phyloP scores from a whole-genome alignment of 2,797 vertebrate species.

The Eremophila alpestris region DNA sequence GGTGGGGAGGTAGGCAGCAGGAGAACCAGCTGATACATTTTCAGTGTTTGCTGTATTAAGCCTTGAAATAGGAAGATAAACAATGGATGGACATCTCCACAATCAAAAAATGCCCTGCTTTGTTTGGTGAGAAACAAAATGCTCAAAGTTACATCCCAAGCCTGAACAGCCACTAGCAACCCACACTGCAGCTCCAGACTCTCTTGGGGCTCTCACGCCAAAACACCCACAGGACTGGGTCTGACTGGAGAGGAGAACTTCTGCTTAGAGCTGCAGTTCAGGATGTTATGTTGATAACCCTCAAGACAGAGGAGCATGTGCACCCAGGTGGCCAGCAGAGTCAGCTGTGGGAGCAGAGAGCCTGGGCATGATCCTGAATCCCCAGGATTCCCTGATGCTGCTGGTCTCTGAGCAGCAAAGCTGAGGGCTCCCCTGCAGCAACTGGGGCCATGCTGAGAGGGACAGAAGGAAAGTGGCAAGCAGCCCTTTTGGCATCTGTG shows the following conservation, averaged over 20 bases:
- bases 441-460: not conserved
- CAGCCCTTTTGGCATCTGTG: not conserved
- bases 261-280: not conserved
- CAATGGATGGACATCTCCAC: not conserved
- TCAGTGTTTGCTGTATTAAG: not conserved
- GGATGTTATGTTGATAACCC: not conserved
- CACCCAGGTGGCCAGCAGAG: not conserved
- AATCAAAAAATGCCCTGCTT: not conserved
- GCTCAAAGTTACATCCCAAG: not conserved
- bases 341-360: not conserved
- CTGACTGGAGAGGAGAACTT: not conserved
- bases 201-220: not conserved
- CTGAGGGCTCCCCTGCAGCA: not conserved
- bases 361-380: not conserved
- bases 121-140: not conserved
- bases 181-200: not conserved
- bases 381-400: not conserved
- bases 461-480: not conserved
- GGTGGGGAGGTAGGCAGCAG: not conserved
- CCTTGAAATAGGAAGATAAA: not conserved
- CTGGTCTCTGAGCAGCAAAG: not conserved
- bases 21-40: conserved; percentile 4
- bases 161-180: not conserved
- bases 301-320: not conserved
- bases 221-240: not conserved